phyloP scores from a whole-genome alignment of 2,113 vertebrate species.

The human region GRCh38 chr6:10111001-10111500 shows the following conservation, averaged over 20 bases:
- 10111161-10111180: neutral
- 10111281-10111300: neutral
- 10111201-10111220: neutral
- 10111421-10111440: neutral
- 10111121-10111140: neutral
- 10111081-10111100: neutral
- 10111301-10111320: neutral
- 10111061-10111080: neutral
- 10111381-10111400: neutral
- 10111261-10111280: neutral
- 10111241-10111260: neutral
- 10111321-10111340: slow-evolving; percentile 1
- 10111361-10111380: slow-evolving; percentile 19
- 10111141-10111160: neutral
- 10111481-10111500: neutral
- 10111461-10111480: neutral
- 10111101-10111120: neutral
- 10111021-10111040: neutral
- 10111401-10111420: neutral
- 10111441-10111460: neutral
- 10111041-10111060: neutral
- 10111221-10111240: neutral
- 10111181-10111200: neutral
- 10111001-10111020: neutral
- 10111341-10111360: neutral